phyloP scores from a whole-genome alignment of 2,888 invertebrate species.

The Dioctria linearis region DNA sequence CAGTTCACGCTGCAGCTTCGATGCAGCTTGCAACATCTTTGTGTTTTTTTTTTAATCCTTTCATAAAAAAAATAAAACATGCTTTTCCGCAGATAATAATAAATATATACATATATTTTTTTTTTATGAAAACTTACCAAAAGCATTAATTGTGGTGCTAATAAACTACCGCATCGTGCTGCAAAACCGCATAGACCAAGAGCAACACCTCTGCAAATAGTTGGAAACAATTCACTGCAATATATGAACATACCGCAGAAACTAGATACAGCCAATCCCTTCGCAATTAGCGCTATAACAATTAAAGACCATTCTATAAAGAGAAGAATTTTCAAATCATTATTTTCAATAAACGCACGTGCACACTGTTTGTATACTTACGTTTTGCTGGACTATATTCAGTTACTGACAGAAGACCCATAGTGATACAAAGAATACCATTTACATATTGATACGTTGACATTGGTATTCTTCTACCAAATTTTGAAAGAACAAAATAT shows the following conservation, averaged over 20 bases:
- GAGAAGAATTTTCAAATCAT: slow-evolving; percentile 2
- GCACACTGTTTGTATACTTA: slow-evolving; percentile 29
- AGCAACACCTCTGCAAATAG: slow-evolving; percentile 67
- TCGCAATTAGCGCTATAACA: slow-evolving; percentile 68
- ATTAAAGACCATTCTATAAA: slow-evolving; percentile 59
- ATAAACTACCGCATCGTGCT: slow-evolving; percentile 71
- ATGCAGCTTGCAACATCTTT: too few relatives aligned
- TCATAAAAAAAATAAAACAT: too few relatives aligned
- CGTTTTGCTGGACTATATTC: slow-evolving; percentile 49
- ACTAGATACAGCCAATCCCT: slow-evolving; percentile 70
- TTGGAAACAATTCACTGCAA: slow-evolving; percentile 69
- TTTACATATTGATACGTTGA: slow-evolving; percentile 69
- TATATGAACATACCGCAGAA: slow-evolving; percentile 71
- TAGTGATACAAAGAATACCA: slow-evolving; percentile 68
- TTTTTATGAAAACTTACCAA: slow-evolving; percentile 61
- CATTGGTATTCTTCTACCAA: slow-evolving; percentile 71
- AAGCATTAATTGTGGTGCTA: slow-evolving; percentile 69
- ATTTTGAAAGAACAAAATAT: slow-evolving; percentile 67
- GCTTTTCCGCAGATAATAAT: too few relatives aligned
- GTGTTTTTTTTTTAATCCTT: too few relatives aligned
- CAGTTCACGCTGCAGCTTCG: too few relatives aligned
- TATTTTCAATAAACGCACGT: not conserved
- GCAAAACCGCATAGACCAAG: slow-evolving; percentile 72
- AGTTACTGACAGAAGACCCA: slow-evolving; percentile 64
- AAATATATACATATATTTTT: too few relatives aligned